Conservation (phyloP, 2,113 vertebrate species). For the Burhinus bistriatus region DNA sequence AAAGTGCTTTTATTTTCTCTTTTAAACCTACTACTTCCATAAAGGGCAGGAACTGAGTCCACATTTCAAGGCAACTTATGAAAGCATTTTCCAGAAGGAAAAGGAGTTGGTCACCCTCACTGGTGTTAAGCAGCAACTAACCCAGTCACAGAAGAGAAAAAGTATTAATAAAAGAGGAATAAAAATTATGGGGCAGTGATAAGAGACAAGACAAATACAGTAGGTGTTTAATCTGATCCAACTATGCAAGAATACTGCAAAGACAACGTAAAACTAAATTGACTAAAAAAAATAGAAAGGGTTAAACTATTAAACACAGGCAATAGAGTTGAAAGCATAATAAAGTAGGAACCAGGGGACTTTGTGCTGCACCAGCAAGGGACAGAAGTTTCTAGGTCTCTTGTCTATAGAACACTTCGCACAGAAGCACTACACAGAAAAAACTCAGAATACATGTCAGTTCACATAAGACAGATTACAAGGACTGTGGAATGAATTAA, state of each 20-base stretch:
- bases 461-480: not conserved
- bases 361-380: not conserved
- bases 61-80: not conserved
- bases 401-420: not conserved
- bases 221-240: not conserved
- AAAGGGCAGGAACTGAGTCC: not conserved
- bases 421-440: not conserved
- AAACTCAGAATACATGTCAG: not conserved
- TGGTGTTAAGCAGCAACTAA: not conserved
- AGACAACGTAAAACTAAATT: not conserved
- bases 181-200: not conserved
- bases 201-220: not conserved
- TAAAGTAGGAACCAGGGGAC: not conserved
- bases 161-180: not conserved
- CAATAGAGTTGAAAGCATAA: not conserved
- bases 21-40: not conserved
- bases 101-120: not conserved
- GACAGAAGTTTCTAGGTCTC: not conserved
- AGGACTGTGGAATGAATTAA: not conserved
- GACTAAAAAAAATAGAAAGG: accelerated
- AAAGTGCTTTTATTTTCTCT: not conserved
- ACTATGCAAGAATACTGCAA: not conserved
- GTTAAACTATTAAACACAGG: not conserved
- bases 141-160: not conserved
- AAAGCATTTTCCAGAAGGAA: not conserved